Evolutionary conservation across 2,113 vertebrate genomes (phyloP), one percentile per base, ranked within the genome.

Genomic region (Leucoraja erinaceus): DNA sequence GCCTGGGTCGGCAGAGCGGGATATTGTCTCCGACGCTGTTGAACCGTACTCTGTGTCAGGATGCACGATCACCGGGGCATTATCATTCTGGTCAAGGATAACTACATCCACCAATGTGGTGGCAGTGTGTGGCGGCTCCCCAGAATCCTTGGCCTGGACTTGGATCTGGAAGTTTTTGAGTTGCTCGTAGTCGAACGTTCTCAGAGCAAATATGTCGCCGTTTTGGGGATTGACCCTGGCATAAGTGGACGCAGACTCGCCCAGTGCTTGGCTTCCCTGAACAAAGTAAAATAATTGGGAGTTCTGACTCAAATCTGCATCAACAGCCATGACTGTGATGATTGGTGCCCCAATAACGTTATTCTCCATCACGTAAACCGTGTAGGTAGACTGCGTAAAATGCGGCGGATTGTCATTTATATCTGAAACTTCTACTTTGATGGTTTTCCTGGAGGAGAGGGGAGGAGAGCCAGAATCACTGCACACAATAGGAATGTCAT

Each of bases 371-470:
- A 97, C 93, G 54, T 96, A 96, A 68, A 96, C 96, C 3, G 95
- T 96, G 5, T 97, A 97, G 94, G 95, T 95, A 38, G 94, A 94
- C 94, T 96, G 96, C 28, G 93, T 94, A 94, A 97, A 97, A 81
- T 9, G 93, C 0, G 97, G 97, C 4, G 96, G 94, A 12, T 98
- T 98, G 93, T 98, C 98, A 92, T 98, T 98, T 1, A 98, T 96
- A 25, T 99, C 98, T 93, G 96, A 97, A 94, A 99, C 95, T 93
- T 95, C 96, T 56, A 99, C 96, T 7, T 95, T 93, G 93, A 99
- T 94, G 0, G 0, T 96, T 93, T 97, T 97, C 0, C 93, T 96
- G 11, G 96, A 95, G 5, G 94, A 96, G 66, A 98, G 95, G 8
- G 97, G 54, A 56, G 98, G 97, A 25, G 95, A 96, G 0, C 98